Evolutionary conservation across 2,797 vertebrate species (phyloP).

Genomic region (Hypotaenidia philippensis): DNA sequence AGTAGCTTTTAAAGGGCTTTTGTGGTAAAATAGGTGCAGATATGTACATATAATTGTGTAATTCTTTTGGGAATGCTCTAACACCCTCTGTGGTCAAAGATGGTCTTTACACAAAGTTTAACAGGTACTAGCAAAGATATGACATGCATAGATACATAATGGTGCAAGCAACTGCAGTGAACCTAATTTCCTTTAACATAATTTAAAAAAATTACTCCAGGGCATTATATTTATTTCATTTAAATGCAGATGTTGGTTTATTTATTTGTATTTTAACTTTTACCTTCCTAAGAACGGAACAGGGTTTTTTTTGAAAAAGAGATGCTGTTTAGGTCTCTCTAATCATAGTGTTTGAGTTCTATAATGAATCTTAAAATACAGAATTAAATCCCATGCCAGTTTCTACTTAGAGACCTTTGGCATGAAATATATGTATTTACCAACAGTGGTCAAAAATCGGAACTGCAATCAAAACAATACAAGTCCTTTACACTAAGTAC

Average conservation of each 20-base stretch:
- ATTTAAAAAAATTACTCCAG: not conserved
- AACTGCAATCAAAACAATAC: not conserved
- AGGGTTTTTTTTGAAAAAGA: not conserved
- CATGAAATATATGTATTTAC: not conserved
- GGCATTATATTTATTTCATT: not conserved
- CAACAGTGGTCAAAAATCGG: not conserved
- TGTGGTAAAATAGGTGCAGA: not conserved
- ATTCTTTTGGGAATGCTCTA: not conserved
- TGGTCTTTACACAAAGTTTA: not conserved
- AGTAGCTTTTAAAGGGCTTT: not conserved
- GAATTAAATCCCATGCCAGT: not conserved
- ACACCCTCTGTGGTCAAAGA: not conserved
- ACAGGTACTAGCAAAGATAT: not conserved
- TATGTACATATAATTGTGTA: not conserved
- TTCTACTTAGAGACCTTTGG: not conserved
- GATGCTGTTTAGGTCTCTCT: not conserved
- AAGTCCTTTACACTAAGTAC: not conserved
- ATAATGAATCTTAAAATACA: not conserved
- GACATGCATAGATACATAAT: not conserved
- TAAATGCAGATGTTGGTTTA: not conserved
- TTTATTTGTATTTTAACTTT: slow-evolving; percentile 3
- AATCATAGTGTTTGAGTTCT: not conserved
- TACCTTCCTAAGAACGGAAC: not conserved
- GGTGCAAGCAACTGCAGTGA: not conserved
- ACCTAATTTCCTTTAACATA: not conserved